Base-by-base conservation (phyloP, 2,113 vertebrate species). In the Tupaia chinensis region DNA sequence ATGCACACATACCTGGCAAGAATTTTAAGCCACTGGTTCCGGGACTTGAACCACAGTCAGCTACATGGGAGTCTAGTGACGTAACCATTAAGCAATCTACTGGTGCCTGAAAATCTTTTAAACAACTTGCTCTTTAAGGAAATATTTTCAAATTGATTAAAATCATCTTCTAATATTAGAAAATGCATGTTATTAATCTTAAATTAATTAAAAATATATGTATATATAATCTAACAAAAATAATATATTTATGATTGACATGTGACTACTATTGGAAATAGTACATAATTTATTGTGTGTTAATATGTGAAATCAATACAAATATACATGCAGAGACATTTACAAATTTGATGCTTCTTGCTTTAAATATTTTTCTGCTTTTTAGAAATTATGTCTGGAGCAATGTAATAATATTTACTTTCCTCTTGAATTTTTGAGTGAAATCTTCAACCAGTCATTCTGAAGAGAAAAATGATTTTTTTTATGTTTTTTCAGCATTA, bases 241-340 rank as follows among this genome's bases (percentile, higher is more conserved):
- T n/a, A 34, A 1, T 19, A 74, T 34, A 53, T 85, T 80, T 79
- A 27, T 83, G 19, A 19, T 23, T 76, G 69, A 20, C 44, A 81
- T 91, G 84, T 73, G 11, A 76, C 27, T 70, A 81, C 81, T 53
- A 76, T 9, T 84, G 9, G 54, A 91, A 96, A 87, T 91, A 77
- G 56, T 66, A 69, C 17, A 29, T 29, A 16, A 56, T 74, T 87
- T 79, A 23, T 32, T 80, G 73, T 53, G 70, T 82, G 63, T 17
- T 76, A 63, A 65, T 70, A 73, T 70, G 19, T 68, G 17, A 92
- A 92, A 9, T 70, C 68, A n/a, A 44, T 85, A 65, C 56, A 2
- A 85, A 32, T 84, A 93, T 23, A 16, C 20, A 79, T 4, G n/a
- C 25, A 93, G 61, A 70, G n/a, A 78, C 20, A 25, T 79, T 79